phyloP scores from a whole-genome alignment of 2,113 vertebrate genomes.

The Phylloscopus whistleri region DNA sequence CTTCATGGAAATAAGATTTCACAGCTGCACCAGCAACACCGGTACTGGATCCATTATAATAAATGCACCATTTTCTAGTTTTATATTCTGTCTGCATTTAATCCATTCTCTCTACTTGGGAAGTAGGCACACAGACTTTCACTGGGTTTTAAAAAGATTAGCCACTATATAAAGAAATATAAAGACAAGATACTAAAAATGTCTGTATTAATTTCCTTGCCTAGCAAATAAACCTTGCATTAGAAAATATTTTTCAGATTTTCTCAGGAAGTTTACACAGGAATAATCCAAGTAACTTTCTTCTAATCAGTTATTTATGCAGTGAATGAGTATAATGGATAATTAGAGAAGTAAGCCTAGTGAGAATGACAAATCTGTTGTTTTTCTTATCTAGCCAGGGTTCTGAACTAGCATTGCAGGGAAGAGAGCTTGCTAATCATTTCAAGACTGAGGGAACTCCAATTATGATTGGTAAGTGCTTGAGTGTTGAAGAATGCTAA shows the following conservation, averaged over 20 bases:
- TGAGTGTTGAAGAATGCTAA: neutral
- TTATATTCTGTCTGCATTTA: neutral
- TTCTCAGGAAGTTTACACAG: neutral
- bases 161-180: neutral
- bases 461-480: slow-evolving; percentile 90
- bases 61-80: neutral
- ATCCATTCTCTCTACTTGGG: neutral
- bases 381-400: slow-evolving; percentile 80
- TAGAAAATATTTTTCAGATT: neutral
- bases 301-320: neutral
- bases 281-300: neutral
- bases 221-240: neutral
- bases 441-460: slow-evolving; percentile 91
- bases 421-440: slow-evolving; percentile 90
- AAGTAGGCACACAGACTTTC: neutral
- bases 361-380: neutral
- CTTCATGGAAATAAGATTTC: neutral
- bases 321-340: neutral
- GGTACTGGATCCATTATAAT: neutral
- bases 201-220: neutral
- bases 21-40: neutral
- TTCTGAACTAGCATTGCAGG: slow-evolving; percentile 85
- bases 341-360: neutral
- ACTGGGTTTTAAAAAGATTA: neutral
- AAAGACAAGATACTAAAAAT: neutral